Conservation (phyloP, 2,797 vertebrate genomes). For the Martes flavigula region DNA sequence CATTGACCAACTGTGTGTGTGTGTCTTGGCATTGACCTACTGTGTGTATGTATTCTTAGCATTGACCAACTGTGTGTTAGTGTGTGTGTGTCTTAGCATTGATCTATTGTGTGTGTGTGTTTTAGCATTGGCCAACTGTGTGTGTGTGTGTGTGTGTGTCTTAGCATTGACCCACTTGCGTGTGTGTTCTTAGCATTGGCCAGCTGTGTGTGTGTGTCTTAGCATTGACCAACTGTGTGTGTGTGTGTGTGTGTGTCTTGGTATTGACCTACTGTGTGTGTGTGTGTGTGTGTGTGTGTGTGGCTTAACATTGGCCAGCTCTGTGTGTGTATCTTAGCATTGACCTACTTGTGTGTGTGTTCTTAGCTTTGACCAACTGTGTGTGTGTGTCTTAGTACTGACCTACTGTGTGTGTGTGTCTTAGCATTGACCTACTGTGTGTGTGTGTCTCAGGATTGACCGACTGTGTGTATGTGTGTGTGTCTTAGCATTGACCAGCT, state of each 20-base stretch:
- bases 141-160: neutral
- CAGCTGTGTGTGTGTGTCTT: neutral
- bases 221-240: too few relatives aligned
- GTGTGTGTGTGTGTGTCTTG: neutral
- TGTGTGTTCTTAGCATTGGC: too few relatives aligned
- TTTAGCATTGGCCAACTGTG: conserved; percentile 46
- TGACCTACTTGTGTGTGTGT: neutral
- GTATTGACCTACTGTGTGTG: too few relatives aligned
- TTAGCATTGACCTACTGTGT: neutral
- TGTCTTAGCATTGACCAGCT: too few relatives aligned
- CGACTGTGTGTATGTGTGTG: neutral
- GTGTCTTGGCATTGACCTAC: conserved; percentile 30
- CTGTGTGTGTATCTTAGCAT: too few relatives aligned
- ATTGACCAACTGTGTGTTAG: conserved; percentile 57
- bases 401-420: neutral
- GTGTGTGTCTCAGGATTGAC: too few relatives aligned
- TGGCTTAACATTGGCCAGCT: too few relatives aligned
- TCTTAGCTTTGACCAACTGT: conserved; percentile 45
- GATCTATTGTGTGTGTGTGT: conserved; percentile 8
- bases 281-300: too few relatives aligned
- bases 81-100: neutral
- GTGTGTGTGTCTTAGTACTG: too few relatives aligned
- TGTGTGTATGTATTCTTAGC: neutral
- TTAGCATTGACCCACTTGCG: conserved; percentile 29
- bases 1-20: too few relatives aligned